Percentiles rank a stretch among this genome's conserved stretches.
These are phyloP conservation scores for Leptothorax acervorum DNA, from an alignment of 2,888 invertebrate genomes.

Conservation along the genomic window DNA sequence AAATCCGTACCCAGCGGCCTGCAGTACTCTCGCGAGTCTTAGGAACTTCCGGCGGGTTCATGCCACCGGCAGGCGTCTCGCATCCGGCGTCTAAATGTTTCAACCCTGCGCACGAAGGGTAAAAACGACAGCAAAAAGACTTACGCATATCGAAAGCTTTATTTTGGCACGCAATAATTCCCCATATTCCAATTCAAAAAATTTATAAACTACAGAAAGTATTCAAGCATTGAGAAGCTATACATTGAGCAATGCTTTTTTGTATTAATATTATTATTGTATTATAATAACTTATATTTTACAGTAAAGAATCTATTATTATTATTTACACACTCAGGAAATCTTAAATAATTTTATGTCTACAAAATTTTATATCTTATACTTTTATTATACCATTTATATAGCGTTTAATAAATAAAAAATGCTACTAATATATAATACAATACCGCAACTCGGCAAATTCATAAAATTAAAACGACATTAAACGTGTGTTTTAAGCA, in stretches of 20 bases:
- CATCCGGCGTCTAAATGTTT: constrained; percentile 82
- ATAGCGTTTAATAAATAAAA: not conserved
- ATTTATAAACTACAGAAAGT: not conserved
- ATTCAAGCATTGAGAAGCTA: not conserved
- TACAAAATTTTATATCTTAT: not conserved
- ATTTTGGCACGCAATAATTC: not conserved
- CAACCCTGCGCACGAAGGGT: constrained; percentile 62
- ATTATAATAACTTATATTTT: not conserved
- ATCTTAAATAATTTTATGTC: constrained; percentile 8
- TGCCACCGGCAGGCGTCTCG: constrained; percentile 78
- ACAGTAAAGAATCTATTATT: not conserved
- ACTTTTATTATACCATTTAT: not conserved
- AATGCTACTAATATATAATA: not conserved
- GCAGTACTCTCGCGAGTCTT: constrained; percentile 81
- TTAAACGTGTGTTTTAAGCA: not conserved
- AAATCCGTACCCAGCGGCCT: constrained; percentile 57
- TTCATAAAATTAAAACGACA: not conserved
- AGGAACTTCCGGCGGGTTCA: constrained; percentile 84
- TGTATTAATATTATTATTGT: not conserved
- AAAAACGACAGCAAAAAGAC: constrained; percentile 61
- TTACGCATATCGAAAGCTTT: constrained; percentile 60
- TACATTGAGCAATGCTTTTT: not conserved
- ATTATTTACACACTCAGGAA: not conserved
- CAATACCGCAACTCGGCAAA: not conserved
- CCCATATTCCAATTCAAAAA: not conserved